A percentile compares a stretch with the other conserved stretches of the same genome.
Evolutionary conservation across 1,140 invertebrate genomes (phyloP).

Genomic region (Drosophila novamexicana): DNA sequence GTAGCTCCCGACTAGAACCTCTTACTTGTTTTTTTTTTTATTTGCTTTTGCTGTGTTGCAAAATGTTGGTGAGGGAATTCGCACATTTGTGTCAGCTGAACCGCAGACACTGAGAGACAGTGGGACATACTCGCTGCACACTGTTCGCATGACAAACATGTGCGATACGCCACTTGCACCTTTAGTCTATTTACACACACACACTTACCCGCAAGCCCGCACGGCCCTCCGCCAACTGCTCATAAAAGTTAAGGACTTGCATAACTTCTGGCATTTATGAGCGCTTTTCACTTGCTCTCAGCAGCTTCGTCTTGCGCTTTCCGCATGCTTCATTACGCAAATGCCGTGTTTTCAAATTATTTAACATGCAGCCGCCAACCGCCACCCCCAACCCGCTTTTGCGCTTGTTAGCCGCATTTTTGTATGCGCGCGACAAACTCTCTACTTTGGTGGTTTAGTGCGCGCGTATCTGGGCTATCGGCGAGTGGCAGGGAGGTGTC

Average conservation of each 20-base stretch:
- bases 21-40: background rate
- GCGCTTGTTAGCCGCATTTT: conserved; percentile 48
- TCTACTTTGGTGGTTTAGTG: conserved; percentile 25
- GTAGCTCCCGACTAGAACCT: too few relatives aligned
- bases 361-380: conserved; percentile 49
- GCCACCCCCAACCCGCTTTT: background rate
- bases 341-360: conserved; percentile 82
- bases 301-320: conserved; percentile 50
- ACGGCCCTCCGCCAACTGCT: conserved; percentile 24
- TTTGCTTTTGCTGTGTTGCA: conserved; percentile 2
- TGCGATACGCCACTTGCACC: conserved; percentile 77
- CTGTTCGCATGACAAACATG: conserved; percentile 69
- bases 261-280: conserved; percentile 82
- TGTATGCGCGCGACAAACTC: conserved; percentile 33
- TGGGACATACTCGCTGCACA: conserved; percentile 20
- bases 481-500: background rate
- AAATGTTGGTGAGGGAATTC: conserved; percentile 45
- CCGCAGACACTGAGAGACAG: conserved; percentile 25
- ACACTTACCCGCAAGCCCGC: background rate
- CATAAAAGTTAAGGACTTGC: conserved; percentile 81
- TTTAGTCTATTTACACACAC: conserved; percentile 48
- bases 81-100: conserved; percentile 50
- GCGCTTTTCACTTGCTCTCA: conserved; percentile 73
- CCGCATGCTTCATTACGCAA: conserved; percentile 80
- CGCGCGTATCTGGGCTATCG: background rate